Conservation (phyloP, 1,140 invertebrate species). For the Bombus impatiens region DNA sequence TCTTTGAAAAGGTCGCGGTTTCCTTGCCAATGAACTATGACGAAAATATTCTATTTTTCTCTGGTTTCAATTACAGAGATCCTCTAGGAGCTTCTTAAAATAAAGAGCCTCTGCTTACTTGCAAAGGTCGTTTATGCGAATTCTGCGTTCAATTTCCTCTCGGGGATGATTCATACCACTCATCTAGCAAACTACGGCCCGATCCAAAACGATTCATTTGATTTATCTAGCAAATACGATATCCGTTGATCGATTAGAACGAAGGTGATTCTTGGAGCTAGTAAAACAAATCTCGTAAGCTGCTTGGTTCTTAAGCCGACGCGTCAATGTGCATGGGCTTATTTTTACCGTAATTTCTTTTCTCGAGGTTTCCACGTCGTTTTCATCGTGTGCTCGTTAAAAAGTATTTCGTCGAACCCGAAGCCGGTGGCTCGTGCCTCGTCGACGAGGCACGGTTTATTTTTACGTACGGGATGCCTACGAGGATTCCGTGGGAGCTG, state of each 20-base stretch:
- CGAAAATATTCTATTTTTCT: background rate
- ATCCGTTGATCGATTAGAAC: background rate
- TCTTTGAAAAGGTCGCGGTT: background rate
- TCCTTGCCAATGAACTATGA: background rate
- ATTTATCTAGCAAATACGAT: background rate
- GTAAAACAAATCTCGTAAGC: background rate
- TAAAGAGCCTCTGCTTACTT: background rate
- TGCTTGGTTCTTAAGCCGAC: too few species aligned
- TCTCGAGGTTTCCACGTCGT: background rate
- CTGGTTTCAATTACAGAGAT: background rate
- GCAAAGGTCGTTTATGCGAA: background rate
- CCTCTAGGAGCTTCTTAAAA: background rate
- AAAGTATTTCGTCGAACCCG: slow-evolving; percentile 40
- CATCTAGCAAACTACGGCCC: background rate
- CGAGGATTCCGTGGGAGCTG: slow-evolving; percentile 53
- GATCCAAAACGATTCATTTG: background rate
- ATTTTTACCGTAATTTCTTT: slow-evolving; percentile 12
- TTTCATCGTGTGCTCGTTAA: slow-evolving; percentile 48
- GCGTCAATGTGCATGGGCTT: background rate
- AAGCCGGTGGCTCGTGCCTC: background rate
- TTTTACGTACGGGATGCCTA: slow-evolving; percentile 55
- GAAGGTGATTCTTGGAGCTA: background rate
- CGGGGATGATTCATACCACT: background rate
- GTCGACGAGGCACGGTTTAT: slow-evolving; percentile 39
- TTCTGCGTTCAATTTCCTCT: background rate